Evolutionary conservation across 23 tunicate genomes (phyloP), one percentile per base, ranked within the genome.

Genomic region (Diplosoma virens): DNA sequence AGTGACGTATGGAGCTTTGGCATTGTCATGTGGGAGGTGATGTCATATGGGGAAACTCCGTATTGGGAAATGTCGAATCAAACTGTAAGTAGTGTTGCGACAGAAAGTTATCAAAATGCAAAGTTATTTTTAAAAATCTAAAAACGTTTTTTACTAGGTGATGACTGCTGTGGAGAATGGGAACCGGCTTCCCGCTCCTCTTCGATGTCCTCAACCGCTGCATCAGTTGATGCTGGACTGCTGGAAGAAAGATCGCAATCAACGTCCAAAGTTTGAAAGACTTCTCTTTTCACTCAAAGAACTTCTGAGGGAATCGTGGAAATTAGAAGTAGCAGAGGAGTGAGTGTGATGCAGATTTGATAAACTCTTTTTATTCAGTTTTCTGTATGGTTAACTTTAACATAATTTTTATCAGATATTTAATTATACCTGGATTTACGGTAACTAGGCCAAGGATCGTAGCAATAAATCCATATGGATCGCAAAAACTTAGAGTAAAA

Each of bases 1-100:
- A 89, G 97, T 70, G 99, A 95, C 53, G 99, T 95, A 1, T 95
- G 99, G 99, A 95, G 99, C 47, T 95, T 69, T 37, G 99, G 99
- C 16, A 92, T 95, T 41, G 87, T 89, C 66, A 92, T 84, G 92
- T 95, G 99, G 99, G 99, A 95, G 67, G 90, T 95, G 81, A 89
- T 95, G 87, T 89, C 95, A 66, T 95, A 79, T 67, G 99, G 99
- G 25, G 97, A 95, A 54, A 67, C 81, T 32, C 99, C 99, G 2
- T 95, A 95, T 82, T 95, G 99, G 99, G 99, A 81, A 60, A 95
- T 95, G 99, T 89, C 95, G 1, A 92, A 95, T 45, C 84, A 67
- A 76, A 93, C 84, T 63, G 99, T 95, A 65, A 84, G 99, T 76
- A 9, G 61, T 14, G 14, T 7, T 41, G n/a, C n/a, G n/a, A n/a